Percentiles rank a stretch among this genome's conserved stretches.
phyloP scores from a whole-genome alignment of 1,140 invertebrate genomes.

The Branchinecta lindahli region DNA sequence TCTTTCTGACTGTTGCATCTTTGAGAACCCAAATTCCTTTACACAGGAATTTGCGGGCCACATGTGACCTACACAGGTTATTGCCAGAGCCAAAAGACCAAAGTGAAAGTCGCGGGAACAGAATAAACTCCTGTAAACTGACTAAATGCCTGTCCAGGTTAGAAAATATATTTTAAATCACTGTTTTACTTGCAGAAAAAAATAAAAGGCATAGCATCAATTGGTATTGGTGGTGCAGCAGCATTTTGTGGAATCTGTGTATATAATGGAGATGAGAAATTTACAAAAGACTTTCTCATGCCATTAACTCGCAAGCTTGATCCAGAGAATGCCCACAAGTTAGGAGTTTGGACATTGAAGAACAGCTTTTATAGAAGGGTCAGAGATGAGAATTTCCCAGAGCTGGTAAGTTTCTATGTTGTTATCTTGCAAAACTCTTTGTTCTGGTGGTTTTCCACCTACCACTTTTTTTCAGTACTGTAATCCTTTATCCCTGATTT shows the following conservation, averaged over 20 bases:
- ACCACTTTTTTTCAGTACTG: no score
- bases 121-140: no score
- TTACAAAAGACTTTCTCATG: conserved; percentile 53
- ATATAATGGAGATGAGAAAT: conserved; percentile 54
- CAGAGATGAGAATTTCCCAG: conserved; percentile 37
- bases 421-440: neutral
- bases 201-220: conserved; percentile 33
- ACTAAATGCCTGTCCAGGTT: no score
- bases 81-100: no score
- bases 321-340: conserved; percentile 61
- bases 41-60: no score
- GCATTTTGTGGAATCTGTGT: conserved; percentile 45
- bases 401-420: conserved; percentile 11
- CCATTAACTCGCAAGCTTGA: conserved; percentile 48
- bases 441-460: neutral
- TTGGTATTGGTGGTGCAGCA: conserved; percentile 41
- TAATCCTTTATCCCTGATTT: no score
- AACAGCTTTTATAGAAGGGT: conserved; percentile 49
- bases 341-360: conserved; percentile 55
- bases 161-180: no score
- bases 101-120: no score
- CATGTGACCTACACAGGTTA: no score
- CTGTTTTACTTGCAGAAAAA: conserved; percentile 37
- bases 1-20: no score
- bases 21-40: no score